phyloP scores from a whole-genome alignment of 2,888 invertebrate species.

The Lasioglossum morio region DNA sequence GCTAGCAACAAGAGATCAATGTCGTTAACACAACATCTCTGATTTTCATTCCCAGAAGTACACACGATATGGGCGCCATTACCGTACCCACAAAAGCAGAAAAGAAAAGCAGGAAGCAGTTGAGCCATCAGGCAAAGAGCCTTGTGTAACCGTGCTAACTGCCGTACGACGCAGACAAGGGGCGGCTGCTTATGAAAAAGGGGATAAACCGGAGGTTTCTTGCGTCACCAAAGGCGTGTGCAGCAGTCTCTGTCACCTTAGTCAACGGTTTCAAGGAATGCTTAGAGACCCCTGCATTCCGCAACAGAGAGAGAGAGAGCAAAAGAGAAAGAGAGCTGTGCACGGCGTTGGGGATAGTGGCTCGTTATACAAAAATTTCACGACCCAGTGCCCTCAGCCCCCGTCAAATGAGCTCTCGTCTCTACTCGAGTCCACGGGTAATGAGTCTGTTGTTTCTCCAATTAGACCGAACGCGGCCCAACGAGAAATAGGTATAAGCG shows the following conservation, averaged over 20 bases:
- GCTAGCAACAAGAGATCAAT: no score
- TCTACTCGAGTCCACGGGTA: conserved; percentile 68
- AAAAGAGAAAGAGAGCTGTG: conserved; percentile 1
- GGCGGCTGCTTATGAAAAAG: conserved; percentile 1
- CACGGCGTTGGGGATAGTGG: conserved; percentile 60
- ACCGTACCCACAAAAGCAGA: neutral
- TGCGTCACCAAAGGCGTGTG: conserved; percentile 9
- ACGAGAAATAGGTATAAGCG: conserved; percentile 45
- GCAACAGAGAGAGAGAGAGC: conserved; percentile 33
- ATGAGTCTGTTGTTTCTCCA: conserved; percentile 79
- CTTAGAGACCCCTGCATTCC: neutral
- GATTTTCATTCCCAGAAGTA: neutral
- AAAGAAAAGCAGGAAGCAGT: neutral
- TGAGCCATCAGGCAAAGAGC: neutral
- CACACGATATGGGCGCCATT: neutral
- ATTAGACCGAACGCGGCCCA: conserved; percentile 71
- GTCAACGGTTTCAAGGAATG: conserved; percentile 42
- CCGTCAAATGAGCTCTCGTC: conserved; percentile 73
- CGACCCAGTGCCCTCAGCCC: conserved; percentile 70
- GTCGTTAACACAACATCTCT: neutral
- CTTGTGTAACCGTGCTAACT: neutral
- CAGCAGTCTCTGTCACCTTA: conserved; percentile 25
- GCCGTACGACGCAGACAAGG: conserved; percentile 8
- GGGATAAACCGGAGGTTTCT: conserved; percentile 24
- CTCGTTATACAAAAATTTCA: conserved; percentile 79